phyloP scores from a whole-genome alignment of 2,113 vertebrate species.

The Tragelaphus buxtoni region DNA sequence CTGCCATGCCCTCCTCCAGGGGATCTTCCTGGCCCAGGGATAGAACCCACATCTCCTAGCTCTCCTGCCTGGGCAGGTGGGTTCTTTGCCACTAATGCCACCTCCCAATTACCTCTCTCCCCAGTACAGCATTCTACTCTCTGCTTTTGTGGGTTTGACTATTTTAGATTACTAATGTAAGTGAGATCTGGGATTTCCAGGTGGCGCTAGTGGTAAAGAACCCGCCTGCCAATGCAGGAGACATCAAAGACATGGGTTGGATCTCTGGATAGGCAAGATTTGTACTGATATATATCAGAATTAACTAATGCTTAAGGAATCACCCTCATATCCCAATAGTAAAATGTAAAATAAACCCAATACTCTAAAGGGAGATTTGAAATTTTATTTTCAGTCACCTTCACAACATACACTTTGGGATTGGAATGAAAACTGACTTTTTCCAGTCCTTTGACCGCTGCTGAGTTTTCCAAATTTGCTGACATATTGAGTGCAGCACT shows the following conservation, averaged over 20 bases:
- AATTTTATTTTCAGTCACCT: neutral
- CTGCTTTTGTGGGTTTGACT: neutral
- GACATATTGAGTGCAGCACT: neutral
- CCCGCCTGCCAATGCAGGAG: accelerated
- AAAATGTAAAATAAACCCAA: neutral
- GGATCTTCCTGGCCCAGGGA: neutral
- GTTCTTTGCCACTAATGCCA: neutral
- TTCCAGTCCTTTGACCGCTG: neutral
- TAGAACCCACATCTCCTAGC: neutral
- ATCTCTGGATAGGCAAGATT: neutral
- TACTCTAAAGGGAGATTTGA: neutral
- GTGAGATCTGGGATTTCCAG: neutral
- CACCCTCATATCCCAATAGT: neutral
- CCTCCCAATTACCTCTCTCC: too few species aligned
- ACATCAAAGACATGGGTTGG: neutral
- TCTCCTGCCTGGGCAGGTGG: neutral
- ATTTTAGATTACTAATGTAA: neutral
- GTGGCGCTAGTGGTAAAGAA: neutral
- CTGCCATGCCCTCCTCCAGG: neutral
- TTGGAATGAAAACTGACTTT: neutral
- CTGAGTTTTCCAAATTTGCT: neutral
- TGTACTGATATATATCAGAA: neutral
- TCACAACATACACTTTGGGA: neutral
- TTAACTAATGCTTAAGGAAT: neutral
- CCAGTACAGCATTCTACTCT: neutral